Evolutionary conservation across 2,888 invertebrate species (phyloP), one percentile per base, ranked within the genome.

Genomic region (Bruchidius siliquastri): DNA sequence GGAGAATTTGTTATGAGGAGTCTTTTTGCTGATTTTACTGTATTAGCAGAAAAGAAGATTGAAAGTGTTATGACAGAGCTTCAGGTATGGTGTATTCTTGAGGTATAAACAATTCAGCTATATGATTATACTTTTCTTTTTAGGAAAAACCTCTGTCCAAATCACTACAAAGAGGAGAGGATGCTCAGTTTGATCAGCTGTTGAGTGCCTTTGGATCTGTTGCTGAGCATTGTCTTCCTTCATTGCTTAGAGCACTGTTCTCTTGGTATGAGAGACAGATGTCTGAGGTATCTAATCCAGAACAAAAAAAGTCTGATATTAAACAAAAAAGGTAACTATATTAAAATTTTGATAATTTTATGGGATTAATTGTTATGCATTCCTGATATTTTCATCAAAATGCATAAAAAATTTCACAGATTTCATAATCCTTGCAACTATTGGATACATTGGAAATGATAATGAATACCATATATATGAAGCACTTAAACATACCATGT

Each of bases 1-100:
- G 99, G 99, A 18, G 98, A 99, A 87, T 98, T 94, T 87, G 97
- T 99, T 0, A 97, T 99, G 93, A 90, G 97, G 75, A 94, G 96
- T 69, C 89, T 99, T 0, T 98, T 99, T 84, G 92, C 96, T 0
- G 98, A 99, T 87, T 98, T 99, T 83, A 97, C 98, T 0, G 89
- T 94, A 0, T 94, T 97, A 82, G 97, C 97, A 0, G 98, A 98
- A 83, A 94, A 94, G 84, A 99, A 99, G 88, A 97, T 99, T 87
- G 97, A 98, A 84, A 91, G 92, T 73, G 97, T 99, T 0, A 94
- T 98, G 92, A 90, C 94, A 72, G 99, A 99, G 86, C 92, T 95
- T 75, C 88, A 94, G 86, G 95, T 95, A 87, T 85, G 69, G 2
- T 26, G 26, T 26, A 26, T 26, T 26, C 8, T 8, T 4, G 8